Base-by-base conservation (phyloP, 2,797 vertebrate genomes). In the Anabas testudineus region DNA sequence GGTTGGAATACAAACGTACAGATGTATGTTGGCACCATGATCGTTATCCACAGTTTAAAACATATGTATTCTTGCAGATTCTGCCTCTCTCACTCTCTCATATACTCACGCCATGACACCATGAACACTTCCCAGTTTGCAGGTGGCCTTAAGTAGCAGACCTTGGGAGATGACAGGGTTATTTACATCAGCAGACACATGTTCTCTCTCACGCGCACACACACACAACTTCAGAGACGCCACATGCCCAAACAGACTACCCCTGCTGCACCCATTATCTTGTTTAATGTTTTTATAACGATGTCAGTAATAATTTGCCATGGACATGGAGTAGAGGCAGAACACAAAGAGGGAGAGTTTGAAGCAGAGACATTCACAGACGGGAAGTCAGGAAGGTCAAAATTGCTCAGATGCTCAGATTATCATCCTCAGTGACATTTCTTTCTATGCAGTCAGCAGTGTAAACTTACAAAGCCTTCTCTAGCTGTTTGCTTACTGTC, bases 101-200 rank as follows among this genome's bases (percentile, higher is more conserved):
- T 36, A 46, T 45, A 53, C 32, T 7, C 39, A 46, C 70, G 63
- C 74, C 26, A 26, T 14, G 57, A 80, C 72, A 83, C 73, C 70
- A 51, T 55, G 79, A 69, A 62, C 71, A 74, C 76, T 61, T 84
- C 74, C 24, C 82, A 76, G 78, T 83, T 65, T 83, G 53, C 74
- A 81, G 68, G 68, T 82, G 66, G 72, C 85, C 56, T 52, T 61
- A 54, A 80, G 67, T 54, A 74, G 74, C 67, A 78, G 42, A 82
- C 85, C 69, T 83, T 28, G 0, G 71, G 74, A 80, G 58, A 77
- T 83, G 67, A 80, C 73, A 65, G 55, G 70, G 64, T 85, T 78
- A 85, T 78, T 89, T 80, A 84, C 81, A 85, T 85, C 77, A 80
- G 19, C 53, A 24, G 36, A 58, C 63, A 55, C 34, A 66, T 32